Base-by-base conservation (phyloP, 2,113 vertebrate genomes). In the Takifugu flavidus region DNA sequence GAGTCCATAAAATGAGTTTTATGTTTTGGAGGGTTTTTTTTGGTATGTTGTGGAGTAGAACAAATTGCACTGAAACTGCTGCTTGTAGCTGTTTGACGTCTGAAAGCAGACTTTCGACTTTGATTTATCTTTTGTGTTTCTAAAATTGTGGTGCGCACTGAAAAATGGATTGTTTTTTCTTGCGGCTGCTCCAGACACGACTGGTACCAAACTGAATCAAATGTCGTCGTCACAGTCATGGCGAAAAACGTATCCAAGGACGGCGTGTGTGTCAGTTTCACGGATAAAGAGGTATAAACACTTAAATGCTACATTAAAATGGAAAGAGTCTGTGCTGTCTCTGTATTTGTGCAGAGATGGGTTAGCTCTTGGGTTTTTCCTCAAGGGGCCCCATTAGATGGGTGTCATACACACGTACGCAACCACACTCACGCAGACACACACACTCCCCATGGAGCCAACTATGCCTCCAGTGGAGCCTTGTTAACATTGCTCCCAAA, bases 161-260 rank as follows among this genome's bases (percentile, higher is more conserved):
- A 14, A 47, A 47, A 15, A 39, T 2, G 2, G 12, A 47, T 53
- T 26, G 1, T 2, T 49, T 53, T 13, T 31, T 5, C 42, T 52
- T 56, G 4, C 70, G 12, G 62, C 6, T 76, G 58, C 76, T 74
- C 54, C 73, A 92, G 95, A 75, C 91, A 94, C 51, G 96, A 99
- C 85, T 98, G 96, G 96, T 98, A 98, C 91, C 96, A 99, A 91
- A 99, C 96, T 79, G 95, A 98, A 75, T 95, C 95, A 78, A 94
- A 98, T 82, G 92, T 98, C 76, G 95, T 95, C 27, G 82, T 98
- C 82, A 97, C 94, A 25, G 84, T 98, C 75, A 98, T 98, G 96
- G 91, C 93, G 59, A 98, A 96, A 88, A 95, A 97, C 26, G 88
- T 91, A 0, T 92, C 92, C 75, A 95, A 94, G 83, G 94, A 96